Evolutionary conservation across 2,888 invertebrate species (phyloP), one percentile per base, ranked within the genome.

Genomic region (Drosophila acutilabella): DNA sequence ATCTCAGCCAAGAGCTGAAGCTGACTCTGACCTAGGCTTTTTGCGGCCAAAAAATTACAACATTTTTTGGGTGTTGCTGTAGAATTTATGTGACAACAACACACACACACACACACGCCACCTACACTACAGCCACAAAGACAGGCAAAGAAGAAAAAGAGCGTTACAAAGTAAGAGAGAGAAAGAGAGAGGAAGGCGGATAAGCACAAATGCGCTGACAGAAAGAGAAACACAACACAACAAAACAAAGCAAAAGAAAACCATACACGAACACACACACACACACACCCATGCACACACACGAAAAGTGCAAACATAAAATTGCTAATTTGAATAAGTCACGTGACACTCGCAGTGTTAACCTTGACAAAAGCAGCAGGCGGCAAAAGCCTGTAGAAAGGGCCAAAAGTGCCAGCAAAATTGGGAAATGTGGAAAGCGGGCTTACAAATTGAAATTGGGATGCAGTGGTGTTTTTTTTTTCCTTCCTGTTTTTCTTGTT

Each of bases 251-350:
- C 20, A 38, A 23, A 44, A 62, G 16, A 50, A 54, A n/a, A 26
- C 40, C 30, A 30, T 30, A 30, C 8, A 30, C 8, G 8, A 30
- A 30, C 30, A 30, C 30, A 30, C 30, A 26, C 26, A 8, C 8
- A 26, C 26, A 30, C 30, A 30, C 30, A 30, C 30, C 6, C 26
- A 26, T 26, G 26, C 45, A 67, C 14, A 56, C 40, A 56, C 41
- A 61, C 65, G 47, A 66, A 74, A 77, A 84, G 80, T 71, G 79
- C 82, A 79, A 85, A 82, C 80, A 88, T 82, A 76, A 88, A 85
- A 86, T 83, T 88, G 76, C 81, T 85, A 85, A 88, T 85, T 85
- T 85, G 86, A 88, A 85, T 85, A 85, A 88, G 89, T 85, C 84
- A 85, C 89, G 87, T 86, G 88, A 88, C 75, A 83, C 71, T 71